Evolutionary conservation across 2,113 vertebrate species (phyloP), one percentile per base, ranked within the genome.

Genomic region (Stegastes partitus): DNA sequence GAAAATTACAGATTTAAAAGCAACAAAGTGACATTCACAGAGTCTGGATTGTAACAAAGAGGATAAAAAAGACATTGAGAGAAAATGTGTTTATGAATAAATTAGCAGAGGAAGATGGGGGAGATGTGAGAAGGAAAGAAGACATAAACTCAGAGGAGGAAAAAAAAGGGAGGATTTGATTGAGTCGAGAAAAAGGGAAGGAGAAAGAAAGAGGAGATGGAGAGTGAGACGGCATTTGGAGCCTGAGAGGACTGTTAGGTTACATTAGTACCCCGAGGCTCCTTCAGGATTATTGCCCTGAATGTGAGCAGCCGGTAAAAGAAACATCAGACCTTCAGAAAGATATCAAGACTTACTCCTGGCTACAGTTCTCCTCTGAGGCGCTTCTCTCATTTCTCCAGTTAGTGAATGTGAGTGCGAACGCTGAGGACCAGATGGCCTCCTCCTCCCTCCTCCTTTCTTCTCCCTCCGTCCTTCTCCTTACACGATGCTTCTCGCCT

Each of bases 381-480:
- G 75, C 82, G 1, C 10, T 81, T 74, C 65, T 78, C 70, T 74
- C 59, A 31, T 74, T 81, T 53, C 76, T 89, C 10, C 67, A 64
- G 44, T 79, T 79, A 61, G 71, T 61, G 55, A 77, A 70, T 81
- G 70, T 61, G 69, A 87, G 64, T 76, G 69, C 82, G 74, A 91
- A 80, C 15, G 47, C 80, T 23, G 79, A 88, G 87, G 66, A 89
- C 80, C 91, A 93, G 92, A 92, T 93, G 91, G 91, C 86, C 81
- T 74, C 59, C 72, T 75, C 81, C 82, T 72, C 73, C 80, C 67
- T 56, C 68, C 51, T 68, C 71, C 56, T 58, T 59, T 71, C 53
- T 65, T 68, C 65, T 79, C 63, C 26, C 74, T 78, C 34, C 69
- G 34, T 80, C 77, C 44, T n/a, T 82, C 74, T 72, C 76, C 57